Evolutionary conservation across 2,113 vertebrate genomes (phyloP).

Genomic region (Okapia johnstoni): DNA sequence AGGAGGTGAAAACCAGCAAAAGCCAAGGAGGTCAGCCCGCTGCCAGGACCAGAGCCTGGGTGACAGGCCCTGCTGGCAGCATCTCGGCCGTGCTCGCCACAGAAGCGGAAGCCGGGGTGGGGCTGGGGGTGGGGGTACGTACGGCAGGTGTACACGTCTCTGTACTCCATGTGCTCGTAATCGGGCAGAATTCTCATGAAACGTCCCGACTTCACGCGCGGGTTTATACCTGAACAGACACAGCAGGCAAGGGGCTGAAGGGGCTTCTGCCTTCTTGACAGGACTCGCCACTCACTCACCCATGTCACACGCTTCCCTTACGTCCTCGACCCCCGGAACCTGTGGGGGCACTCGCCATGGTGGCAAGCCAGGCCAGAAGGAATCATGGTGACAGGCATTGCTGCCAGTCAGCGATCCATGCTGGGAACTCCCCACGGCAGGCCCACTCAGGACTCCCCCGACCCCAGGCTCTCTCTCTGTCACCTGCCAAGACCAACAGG

Average conservation of each 20-base stretch:
- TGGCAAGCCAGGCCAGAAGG: neutral
- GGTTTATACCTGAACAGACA: conserved; percentile 93
- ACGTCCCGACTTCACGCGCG: conserved; percentile 92
- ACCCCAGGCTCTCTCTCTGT: neutral
- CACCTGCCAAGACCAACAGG: neutral
- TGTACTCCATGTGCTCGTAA: conserved; percentile 94
- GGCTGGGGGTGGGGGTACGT: conserved; percentile 80
- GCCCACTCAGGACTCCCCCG: neutral
- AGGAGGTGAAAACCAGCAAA: neutral
- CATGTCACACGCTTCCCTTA: accelerated
- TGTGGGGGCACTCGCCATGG: neutral
- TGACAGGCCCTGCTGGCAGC: conserved; percentile 70
- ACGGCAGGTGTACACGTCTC: conserved; percentile 93
- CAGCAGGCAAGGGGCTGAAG: conserved; percentile 76
- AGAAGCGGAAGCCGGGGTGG: conserved; percentile 39
- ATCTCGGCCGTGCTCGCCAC: neutral
- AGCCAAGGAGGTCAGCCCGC: neutral
- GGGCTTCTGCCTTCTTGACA: neutral
- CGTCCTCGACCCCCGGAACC: neutral
- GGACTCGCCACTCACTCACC: neutral
- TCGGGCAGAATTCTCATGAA: conserved; percentile 96
- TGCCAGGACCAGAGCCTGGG: neutral
- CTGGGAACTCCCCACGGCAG: accelerated
- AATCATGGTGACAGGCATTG: accelerated
- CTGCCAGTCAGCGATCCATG: neutral